These are phyloP conservation scores for Drosophila dunni DNA, from an alignment of 1,140 invertebrate genomes.

Conservation along the genomic window DNA sequence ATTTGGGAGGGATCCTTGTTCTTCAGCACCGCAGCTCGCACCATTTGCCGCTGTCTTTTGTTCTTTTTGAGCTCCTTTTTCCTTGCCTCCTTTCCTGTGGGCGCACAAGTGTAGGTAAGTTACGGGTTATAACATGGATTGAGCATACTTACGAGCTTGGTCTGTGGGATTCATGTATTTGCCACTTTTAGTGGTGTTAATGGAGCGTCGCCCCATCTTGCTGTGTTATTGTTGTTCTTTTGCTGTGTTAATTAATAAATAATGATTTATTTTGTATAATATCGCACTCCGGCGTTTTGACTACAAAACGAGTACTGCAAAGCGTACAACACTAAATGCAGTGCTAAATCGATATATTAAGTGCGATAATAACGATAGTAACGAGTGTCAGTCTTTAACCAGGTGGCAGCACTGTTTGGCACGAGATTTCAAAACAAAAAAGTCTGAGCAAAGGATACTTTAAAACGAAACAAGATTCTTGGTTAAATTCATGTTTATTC, in stretches of 20 bases:
- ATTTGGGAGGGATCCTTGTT: slow-evolving; percentile 98
- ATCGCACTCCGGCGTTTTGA: slow-evolving; percentile 21
- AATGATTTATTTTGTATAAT: not conserved
- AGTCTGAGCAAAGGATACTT: too few species aligned
- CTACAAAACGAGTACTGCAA: slow-evolving; percentile 14
- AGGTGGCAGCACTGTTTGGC: not conserved
- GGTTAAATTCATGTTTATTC: too few species aligned
- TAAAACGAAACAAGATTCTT: too few species aligned
- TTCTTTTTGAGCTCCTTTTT: slow-evolving; percentile 99
- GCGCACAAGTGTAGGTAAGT: slow-evolving; percentile 2
- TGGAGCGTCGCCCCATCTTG: slow-evolving; percentile 96
- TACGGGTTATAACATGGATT: not conserved
- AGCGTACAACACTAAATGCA: slow-evolving; percentile 6
- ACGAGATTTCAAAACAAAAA: too few species aligned
- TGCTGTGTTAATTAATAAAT: slow-evolving; percentile 5
- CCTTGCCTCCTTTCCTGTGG: slow-evolving; percentile 96
- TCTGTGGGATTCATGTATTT: slow-evolving; percentile 99
- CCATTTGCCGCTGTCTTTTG: slow-evolving; percentile 97
- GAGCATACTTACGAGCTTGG: slow-evolving; percentile 95
- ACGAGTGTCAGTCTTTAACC: not conserved
- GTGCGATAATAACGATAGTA: not conserved
- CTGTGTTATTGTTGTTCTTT: slow-evolving; percentile 1
- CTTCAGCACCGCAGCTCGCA: slow-evolving; percentile 97
- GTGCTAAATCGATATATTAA: not conserved
- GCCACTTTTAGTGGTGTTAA: slow-evolving; percentile 99